phyloP scores from a whole-genome alignment of 37 sponge, comb jelly and placozoan genomes.

The Diacarnus erythraeanus region DNA sequence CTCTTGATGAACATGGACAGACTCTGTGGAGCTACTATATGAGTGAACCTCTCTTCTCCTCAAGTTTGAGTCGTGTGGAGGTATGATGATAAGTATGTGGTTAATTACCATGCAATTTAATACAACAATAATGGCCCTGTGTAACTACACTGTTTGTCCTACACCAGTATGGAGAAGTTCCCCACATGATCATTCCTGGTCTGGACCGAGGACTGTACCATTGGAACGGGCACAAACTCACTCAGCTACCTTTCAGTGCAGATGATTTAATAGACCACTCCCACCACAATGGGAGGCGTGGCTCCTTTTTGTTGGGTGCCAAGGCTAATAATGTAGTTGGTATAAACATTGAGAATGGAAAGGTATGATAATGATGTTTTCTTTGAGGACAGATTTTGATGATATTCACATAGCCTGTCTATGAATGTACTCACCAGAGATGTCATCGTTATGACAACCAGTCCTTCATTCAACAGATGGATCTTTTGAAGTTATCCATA shows the following conservation, averaged over 20 bases:
- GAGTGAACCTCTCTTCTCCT: constrained; percentile 59
- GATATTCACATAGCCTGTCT: constrained; percentile 20
- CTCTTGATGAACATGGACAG: constrained; percentile 54
- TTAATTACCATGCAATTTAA: neutral
- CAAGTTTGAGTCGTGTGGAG: constrained; percentile 44
- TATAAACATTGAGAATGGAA: constrained; percentile 28
- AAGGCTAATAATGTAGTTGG: constrained; percentile 36
- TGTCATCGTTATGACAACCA: constrained; percentile 45
- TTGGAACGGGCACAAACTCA: constrained; percentile 44
- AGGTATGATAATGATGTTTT: constrained; percentile 26
- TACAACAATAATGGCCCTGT: too few relatives aligned
- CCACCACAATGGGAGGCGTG: neutral
- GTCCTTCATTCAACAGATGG: constrained; percentile 12
- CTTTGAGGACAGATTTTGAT: neutral
- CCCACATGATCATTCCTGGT: constrained; percentile 49
- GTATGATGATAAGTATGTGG: constrained; percentile 2
- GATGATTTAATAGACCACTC: constrained; percentile 51
- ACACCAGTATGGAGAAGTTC: constrained; percentile 7
- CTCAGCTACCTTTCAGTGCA: constrained; percentile 42
- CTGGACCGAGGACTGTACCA: constrained; percentile 60
- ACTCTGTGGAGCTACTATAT: constrained; percentile 31
- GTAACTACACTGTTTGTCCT: too few relatives aligned
- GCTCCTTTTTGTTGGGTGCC: constrained; percentile 36
- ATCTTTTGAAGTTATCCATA: constrained; percentile 14
- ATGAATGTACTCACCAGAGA: constrained; percentile 32